These are phyloP conservation scores for Albula goreensis DNA, from an alignment of 2,113 vertebrate genomes.

Conservation along the genomic window DNA sequence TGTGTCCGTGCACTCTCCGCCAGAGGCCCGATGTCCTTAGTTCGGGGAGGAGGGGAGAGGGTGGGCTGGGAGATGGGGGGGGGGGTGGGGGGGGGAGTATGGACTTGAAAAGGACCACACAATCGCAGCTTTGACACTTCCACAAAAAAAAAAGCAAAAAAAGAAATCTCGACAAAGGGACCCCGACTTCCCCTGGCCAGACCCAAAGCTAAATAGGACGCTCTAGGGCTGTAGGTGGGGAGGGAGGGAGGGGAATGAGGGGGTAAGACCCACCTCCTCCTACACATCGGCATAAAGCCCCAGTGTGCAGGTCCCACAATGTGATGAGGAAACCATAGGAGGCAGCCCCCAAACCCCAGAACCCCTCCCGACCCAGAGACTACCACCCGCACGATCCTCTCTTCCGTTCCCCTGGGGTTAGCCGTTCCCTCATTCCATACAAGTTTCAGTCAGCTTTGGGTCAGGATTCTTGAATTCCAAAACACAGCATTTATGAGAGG, in stretches of 20 bases:
- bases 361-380: conserved; percentile 12
- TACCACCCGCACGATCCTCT: background rate
- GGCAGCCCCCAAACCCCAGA: background rate
- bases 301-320: conserved; percentile 62
- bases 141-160: conserved; percentile 47
- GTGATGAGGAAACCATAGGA: conserved; percentile 47
- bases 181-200: conserved; percentile 60
- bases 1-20: conserved; percentile 64
- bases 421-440: conserved; percentile 42
- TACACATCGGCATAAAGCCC: conserved; percentile 67
- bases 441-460: conserved; percentile 39
- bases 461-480: conserved; percentile 33
- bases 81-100: conserved; percentile 6
- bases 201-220: conserved; percentile 65
- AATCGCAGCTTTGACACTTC: conserved; percentile 74
- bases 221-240: conserved; percentile 66
- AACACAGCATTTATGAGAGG: conserved; percentile 21
- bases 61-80: conserved; percentile 26
- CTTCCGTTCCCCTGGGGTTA: conserved; percentile 44
- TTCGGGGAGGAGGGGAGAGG: conserved; percentile 9
- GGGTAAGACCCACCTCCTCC: conserved; percentile 48
- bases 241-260: conserved; percentile 46
- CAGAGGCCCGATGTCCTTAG: conserved; percentile 50
- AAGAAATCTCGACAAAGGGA: conserved; percentile 66
- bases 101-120: conserved; percentile 68